phyloP scores from a whole-genome alignment of 2,113 vertebrate genomes.

The Larimichthys crocea region DNA sequence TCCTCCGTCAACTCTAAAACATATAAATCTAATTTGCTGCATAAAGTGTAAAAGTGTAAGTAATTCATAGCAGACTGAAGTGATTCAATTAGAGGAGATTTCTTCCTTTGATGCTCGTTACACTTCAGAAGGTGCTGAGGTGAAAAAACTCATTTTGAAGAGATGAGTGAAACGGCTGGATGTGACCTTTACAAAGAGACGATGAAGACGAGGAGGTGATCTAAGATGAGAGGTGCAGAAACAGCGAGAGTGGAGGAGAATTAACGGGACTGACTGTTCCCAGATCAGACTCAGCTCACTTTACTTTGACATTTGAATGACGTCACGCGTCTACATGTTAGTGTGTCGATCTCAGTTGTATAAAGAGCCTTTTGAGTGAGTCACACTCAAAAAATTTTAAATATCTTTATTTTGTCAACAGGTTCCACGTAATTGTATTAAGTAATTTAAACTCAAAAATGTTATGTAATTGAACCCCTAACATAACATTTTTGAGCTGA shows the following conservation, averaged over 20 bases:
- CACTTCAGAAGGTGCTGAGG: not conserved
- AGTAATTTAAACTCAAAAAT: too few relatives aligned
- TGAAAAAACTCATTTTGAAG: not conserved
- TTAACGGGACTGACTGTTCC: not conserved
- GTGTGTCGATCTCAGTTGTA: not conserved
- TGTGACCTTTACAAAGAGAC: conserved; percentile 35
- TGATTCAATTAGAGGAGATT: not conserved
- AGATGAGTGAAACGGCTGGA: conserved; percentile 2
- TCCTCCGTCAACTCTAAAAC: too few relatives aligned
- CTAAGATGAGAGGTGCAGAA: not conserved
- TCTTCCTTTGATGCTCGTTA: not conserved
- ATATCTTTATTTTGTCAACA: not conserved
- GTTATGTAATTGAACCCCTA: too few relatives aligned
- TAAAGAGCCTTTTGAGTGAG: not conserved
- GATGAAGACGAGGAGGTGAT: conserved; percentile 3
- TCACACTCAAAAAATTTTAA: too few relatives aligned
- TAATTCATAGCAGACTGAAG: not conserved
- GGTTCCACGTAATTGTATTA: too few relatives aligned
- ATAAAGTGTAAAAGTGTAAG: not conserved
- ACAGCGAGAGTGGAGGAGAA: not conserved
- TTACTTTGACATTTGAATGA: conserved; percentile 17
- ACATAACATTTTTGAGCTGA: too few relatives aligned
- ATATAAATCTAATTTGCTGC: not conserved
- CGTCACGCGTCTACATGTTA: not conserved
- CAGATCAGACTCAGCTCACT: not conserved